A percentile compares a stretch with the other conserved stretches of the same genome.
Conservation (phyloP, 2,888 invertebrate genomes). For the Criorhina ranunculi region DNA sequence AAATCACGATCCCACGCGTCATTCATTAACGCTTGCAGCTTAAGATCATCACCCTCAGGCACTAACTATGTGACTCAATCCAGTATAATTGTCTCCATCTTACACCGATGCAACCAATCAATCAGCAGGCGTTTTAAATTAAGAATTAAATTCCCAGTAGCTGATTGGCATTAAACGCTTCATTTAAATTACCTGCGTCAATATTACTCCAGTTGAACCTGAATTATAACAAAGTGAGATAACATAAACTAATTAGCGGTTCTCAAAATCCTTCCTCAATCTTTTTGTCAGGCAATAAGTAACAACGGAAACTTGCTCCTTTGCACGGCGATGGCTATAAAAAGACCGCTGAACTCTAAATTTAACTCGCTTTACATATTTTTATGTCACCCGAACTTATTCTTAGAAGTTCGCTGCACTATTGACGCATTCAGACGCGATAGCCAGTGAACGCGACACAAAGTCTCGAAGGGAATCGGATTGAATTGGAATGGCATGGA, state of each 20-base stretch:
- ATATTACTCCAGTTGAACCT: conserved; percentile 15
- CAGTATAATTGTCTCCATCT: background rate
- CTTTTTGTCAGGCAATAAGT: background rate
- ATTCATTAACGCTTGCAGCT: background rate
- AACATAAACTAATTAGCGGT: conserved; percentile 57
- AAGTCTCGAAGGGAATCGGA: conserved; percentile 29
- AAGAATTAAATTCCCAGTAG: conserved; percentile 22
- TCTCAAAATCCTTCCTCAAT: conserved; percentile 42
- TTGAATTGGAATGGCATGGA: background rate
- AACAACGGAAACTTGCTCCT: conserved; percentile 46
- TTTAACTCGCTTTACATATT: conserved; percentile 57
- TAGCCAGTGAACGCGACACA: conserved; percentile 29
- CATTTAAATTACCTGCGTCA: conserved; percentile 26
- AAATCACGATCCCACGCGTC: background rate
- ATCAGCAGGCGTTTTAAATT: conserved; percentile 12
- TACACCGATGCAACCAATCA: conserved; percentile 6
- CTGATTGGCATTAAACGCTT: conserved; percentile 10
- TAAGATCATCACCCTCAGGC: conserved; percentile 32
- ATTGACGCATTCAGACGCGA: conserved; percentile 56
- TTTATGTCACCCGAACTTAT: conserved; percentile 45
- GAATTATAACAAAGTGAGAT: conserved; percentile 25
- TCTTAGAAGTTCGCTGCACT: conserved; percentile 54
- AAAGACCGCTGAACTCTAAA: conserved; percentile 68
- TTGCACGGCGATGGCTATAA: conserved; percentile 30
- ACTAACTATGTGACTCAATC: conserved; percentile 4